phyloP scores from a whole-genome alignment of 2,888 invertebrate genomes.

The Eupithecia inturbata region DNA sequence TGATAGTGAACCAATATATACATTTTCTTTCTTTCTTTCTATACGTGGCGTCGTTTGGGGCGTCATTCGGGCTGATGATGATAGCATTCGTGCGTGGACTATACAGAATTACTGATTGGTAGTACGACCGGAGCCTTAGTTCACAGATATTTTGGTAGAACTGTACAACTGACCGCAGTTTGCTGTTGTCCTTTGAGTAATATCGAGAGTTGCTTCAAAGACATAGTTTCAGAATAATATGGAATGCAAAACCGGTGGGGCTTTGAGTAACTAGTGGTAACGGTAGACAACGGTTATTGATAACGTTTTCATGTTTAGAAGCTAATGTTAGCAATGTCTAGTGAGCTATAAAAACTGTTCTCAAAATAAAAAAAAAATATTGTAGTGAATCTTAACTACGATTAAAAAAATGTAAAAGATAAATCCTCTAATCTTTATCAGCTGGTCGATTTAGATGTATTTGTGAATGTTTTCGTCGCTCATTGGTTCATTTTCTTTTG shows the following conservation, averaged over 20 bases:
- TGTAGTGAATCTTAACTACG: too few species aligned
- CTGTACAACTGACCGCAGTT: constrained; percentile 6
- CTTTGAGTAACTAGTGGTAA: neutral
- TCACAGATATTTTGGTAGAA: neutral
- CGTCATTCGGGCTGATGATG: neutral
- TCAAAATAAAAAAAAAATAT: too few species aligned
- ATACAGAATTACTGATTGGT: too few species aligned
- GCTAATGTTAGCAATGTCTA: too few species aligned
- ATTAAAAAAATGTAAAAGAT: too few species aligned
- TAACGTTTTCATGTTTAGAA: neutral
- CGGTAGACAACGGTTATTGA: neutral
- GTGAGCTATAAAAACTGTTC: too few species aligned
- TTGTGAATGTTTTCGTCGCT: too few species aligned
- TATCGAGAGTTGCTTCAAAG: constrained; percentile 7
- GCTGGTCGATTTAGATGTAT: too few species aligned
- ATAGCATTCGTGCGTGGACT: neutral
- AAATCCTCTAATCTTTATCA: too few species aligned
- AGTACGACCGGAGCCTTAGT: neutral
- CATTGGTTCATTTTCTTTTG: too few species aligned
- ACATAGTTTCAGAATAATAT: constrained; percentile 19
- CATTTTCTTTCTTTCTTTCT: too few species aligned
- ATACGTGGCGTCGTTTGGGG: neutral
- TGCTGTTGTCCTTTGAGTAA: constrained; percentile 3
- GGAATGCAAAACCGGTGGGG: constrained; percentile 5
- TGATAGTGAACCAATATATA: too few species aligned